Evolutionary conservation across 2,797 vertebrate species (phyloP).

Genomic region (Propithecus deckenii): DNA sequence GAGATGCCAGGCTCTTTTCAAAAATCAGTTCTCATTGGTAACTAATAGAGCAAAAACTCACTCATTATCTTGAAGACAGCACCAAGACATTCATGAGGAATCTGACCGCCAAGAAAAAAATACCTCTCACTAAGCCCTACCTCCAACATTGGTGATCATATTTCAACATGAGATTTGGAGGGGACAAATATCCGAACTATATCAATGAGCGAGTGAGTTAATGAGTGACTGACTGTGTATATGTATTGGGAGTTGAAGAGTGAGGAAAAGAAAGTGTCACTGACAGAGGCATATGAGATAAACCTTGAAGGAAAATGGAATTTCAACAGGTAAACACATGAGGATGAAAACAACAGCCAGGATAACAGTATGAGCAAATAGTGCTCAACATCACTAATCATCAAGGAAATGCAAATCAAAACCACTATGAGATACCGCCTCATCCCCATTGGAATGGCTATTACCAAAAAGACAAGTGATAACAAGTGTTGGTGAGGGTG

Average conservation of each 20-base stretch:
- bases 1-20: too few species aligned
- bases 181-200: too few species aligned
- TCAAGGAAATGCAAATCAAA: not conserved
- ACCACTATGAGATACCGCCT: not conserved
- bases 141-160: too few species aligned
- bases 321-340: not conserved
- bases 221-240: not conserved
- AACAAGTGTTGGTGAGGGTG: not conserved
- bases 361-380: not conserved
- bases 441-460: not conserved
- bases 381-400: not conserved
- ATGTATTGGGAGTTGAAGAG: not conserved
- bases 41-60: too few species aligned
- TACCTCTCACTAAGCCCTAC: too few species aligned
- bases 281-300: not conserved
- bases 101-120: too few species aligned
- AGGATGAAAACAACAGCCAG: not conserved
- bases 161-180: too few species aligned
- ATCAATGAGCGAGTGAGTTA: not conserved
- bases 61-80: too few species aligned
- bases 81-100: too few species aligned
- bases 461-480: not conserved
- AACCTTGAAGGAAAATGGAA: not conserved
- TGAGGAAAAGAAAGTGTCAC: not conserved
- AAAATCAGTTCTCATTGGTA: too few species aligned